Evolutionary conservation across 2,888 invertebrate genomes (phyloP).

Genomic region (Ochropleura leucogaster): DNA sequence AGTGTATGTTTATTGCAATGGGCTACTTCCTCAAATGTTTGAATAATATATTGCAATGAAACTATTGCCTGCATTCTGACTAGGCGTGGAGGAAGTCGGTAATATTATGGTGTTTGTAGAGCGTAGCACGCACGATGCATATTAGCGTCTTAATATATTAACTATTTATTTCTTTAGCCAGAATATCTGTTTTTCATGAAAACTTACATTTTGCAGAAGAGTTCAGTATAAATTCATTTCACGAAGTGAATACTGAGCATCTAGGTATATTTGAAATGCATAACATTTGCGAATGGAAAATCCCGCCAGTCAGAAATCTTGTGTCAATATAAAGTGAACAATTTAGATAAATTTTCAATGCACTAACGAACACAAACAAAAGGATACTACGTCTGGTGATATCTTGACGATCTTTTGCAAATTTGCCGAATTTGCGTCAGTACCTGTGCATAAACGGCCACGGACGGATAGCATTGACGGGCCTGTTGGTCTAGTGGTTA

Average conservation of each 20-base stretch:
- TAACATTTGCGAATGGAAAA: not conserved
- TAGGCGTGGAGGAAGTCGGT: not conserved
- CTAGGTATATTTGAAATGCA: not conserved
- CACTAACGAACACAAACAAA: not conserved
- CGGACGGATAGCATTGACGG: too few relatives aligned
- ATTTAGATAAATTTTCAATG: not conserved
- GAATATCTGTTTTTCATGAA: too few relatives aligned
- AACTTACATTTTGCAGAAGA: too few relatives aligned
- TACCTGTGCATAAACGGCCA: too few relatives aligned
- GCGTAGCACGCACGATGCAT: not conserved
- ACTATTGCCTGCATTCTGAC: constrained; percentile 1
- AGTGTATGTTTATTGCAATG: constrained; percentile 3
- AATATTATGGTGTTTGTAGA: not conserved
- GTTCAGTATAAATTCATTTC: not conserved
- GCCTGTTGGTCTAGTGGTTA: too few relatives aligned
- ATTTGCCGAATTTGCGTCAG: not conserved
- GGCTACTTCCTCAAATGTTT: not conserved
- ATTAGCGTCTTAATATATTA: not conserved
- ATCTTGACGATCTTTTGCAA: too few relatives aligned
- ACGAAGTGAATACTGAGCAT: not conserved
- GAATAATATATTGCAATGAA: constrained; percentile 1
- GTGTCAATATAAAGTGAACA: not conserved
- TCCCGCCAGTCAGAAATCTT: not conserved
- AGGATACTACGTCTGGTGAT: not conserved
- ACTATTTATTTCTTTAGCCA: too few relatives aligned